Evolutionary conservation across 1,140 invertebrate genomes (phyloP), one percentile per base, ranked within the genome.

Genomic region (Vollenhovia emeryi): DNA sequence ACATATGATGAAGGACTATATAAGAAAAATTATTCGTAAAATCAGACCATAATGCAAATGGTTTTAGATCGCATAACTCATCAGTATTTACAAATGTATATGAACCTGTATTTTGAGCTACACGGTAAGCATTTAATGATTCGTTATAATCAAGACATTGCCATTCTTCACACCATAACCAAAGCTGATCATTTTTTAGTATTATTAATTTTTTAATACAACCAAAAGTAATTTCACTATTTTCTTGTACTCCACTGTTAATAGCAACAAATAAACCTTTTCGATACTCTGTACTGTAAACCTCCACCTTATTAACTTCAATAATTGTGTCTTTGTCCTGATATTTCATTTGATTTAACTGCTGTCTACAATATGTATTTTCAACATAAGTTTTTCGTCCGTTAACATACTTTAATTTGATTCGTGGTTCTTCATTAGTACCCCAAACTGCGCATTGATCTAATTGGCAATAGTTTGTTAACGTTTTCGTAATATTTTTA

Each of bases 41-140:
- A 59, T 59, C 27, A 59, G 13, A 18, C 24, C 57, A 59, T 59
- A 59, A 30, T 59, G 57, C 24, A 59, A 59, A 59, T 59, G 57
- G 57, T 59, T 59, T 59, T 11, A 59, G 24, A 30, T 59, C 57
- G 18, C 57, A 59, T 59, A 59, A 18, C 57, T 59, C 57, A 59
- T 59, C 24, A 59, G 57, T 59, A 13, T 59, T 59, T 59, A 59
- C 13, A 27, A 59, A 59, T 59, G 5, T 59, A 59, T 5, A 59
- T 59, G 24, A 59, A 59, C 30, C 3, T 59, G n/a, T 43, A 55
- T 55, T 55, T 55, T 21, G 52, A 6, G 21, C 6, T 57, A 57
- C 55, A 57, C 3, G 21, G 2, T 57, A 57, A 57, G 55, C 55
- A 57, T 57, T 57, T 57, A 57, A 57, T 57, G 55, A 57, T 27